Evolutionary conservation across 1,140 invertebrate genomes (phyloP), one percentile per base, ranked within the genome.

Genomic region (Philaenus spumarius): DNA sequence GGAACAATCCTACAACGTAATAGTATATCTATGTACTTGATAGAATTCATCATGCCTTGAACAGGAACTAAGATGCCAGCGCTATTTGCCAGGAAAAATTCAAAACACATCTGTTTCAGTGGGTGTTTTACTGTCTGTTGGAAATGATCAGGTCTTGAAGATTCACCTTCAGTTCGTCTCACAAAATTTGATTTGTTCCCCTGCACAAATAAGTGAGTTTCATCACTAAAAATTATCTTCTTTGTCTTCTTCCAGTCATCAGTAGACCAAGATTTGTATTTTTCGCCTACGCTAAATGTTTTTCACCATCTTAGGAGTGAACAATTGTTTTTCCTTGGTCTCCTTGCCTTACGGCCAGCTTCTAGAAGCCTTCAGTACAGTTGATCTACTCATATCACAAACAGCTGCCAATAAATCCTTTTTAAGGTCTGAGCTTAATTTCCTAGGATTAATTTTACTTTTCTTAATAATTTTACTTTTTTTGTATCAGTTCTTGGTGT

Each of bases 221-320:
- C 45, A 47, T 56, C 55, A 35, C 42, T 56, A 23, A 56, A 46
- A 46, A 47, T 56, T 37, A 48, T 30, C 26, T 30, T 43, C 17
- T 47, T 56, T 37, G 37, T 30, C 26, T 30, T 43, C 17, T 47
- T 47, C 23, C 35, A 47, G 26, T 56, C 43, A 24, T 47, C 11
- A 35, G 34, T 14, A 39, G 35, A 39, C 17, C 2, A 54, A 6
- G 51, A 54, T 56, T 34, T 40, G 17, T 40, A 40, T 5, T 47
- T 47, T 56, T 11, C 34, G 30, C 6, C 35, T 39, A 4, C 2
- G 3, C 17, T 2, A 43, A 20, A 37, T 3, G 19, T 37, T 42
- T 42, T 39, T 55, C 39, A 22, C 42, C 37, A 55, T 55, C 6
- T 12, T 17, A 12, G 1, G 11, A 20, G 55, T 56, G 19, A 34